Evolutionary conservation across 2,797 vertebrate species (phyloP).

Genomic region (Cheirogaleus major): DNA sequence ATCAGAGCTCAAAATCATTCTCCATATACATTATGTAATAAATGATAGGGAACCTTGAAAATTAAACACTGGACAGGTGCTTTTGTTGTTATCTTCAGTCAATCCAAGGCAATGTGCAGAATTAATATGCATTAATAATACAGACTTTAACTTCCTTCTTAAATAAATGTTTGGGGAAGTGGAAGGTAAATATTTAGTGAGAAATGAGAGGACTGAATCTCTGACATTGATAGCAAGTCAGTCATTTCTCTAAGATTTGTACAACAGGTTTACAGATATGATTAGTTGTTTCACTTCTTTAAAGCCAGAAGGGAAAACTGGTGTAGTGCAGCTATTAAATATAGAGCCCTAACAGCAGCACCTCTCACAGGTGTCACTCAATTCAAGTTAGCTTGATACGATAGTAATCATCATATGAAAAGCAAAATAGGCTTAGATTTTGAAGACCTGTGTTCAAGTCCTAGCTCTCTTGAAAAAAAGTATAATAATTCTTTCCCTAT

Average conservation of each 20-base stretch:
- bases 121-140: conserved; percentile 22
- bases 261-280: neutral
- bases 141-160: conserved; percentile 28
- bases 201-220: neutral
- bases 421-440: neutral
- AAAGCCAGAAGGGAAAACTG: neutral
- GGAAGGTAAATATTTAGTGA: conserved; percentile 29
- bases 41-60: neutral
- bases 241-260: neutral
- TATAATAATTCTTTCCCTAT: neutral
- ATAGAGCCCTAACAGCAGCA: neutral
- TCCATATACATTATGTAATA: neutral
- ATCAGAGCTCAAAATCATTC: conserved; percentile 10
- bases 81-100: neutral
- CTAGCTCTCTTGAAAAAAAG: neutral
- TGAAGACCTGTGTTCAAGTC: neutral
- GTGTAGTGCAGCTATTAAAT: neutral
- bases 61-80: neutral
- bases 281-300: neutral
- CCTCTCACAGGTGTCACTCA: neutral
- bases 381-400: neutral
- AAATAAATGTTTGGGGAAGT: neutral
- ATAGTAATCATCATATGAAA: neutral
- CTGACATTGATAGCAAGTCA: neutral
- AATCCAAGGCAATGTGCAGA: neutral